Base-by-base conservation (phyloP, 1,140 invertebrate species). In the Pentalonia nigronervosa region DNA sequence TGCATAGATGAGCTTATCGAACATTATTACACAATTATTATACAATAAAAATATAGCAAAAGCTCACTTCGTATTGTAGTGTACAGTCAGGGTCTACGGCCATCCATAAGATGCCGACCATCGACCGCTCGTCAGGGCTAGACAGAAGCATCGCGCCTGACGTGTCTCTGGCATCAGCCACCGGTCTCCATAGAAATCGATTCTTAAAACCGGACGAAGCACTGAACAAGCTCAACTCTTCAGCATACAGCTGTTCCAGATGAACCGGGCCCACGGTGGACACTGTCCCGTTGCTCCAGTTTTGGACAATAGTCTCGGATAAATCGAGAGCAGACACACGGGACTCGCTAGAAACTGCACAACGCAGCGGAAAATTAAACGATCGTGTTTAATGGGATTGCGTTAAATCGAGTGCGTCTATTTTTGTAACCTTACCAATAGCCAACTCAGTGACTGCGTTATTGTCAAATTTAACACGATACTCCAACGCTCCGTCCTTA, bases 81-180 rank as follows among this genome's bases (percentile, higher is more conserved):
- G 97, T 97, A 95, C 98, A 99, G 76, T 98, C 96, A 3, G 96
- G 96, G 95, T 98, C 98, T 9, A 99, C 96, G 2, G 97, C 96
- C 67, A 97, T 95, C 98, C 98, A 99, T 25, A 97, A 97, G 53
- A 98, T 95, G 34, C 97, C 98, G n/a, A 97, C 96, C 7, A 96
- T 90, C 34, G 93, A 89, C 86, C 8, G 95, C 96, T 94, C 94
- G 21, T 93, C 94, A 36, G 91, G 91, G 9, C 96, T 95, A 60
- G 96, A 96, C 8, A 98, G 95, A 7, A 98, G 94, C 11, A 97
- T 96, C 0, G 97, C 97, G 25, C 96, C 96, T 0, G 96, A 96
- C 0, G 96, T 96, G 93, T 97, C 97, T 14, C 97, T 96, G 0
- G 97, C 97, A 94, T 98, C 97, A 0, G 97, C 97, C 7, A 98